A percentile compares a stretch with the other conserved stretches of the same genome.
These are phyloP conservation scores for Castor canadensis DNA, from an alignment of 2,113 vertebrate species.

Conservation along the genomic window DNA sequence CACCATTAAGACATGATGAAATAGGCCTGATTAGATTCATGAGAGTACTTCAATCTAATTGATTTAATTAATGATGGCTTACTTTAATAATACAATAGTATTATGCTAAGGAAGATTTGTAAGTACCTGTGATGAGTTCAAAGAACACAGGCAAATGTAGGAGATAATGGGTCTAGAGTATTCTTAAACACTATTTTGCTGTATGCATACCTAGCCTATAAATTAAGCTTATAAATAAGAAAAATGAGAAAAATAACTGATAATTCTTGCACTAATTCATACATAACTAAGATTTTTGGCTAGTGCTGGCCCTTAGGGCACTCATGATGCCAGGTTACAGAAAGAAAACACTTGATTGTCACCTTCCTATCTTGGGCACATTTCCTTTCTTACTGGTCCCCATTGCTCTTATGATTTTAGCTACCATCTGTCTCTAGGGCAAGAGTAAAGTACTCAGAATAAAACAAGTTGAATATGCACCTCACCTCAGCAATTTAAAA, in stretches of 20 bases:
- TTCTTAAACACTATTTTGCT: not conserved
- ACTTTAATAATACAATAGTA: not conserved
- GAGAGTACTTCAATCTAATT: not conserved
- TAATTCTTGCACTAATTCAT: not conserved
- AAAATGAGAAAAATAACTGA: not conserved
- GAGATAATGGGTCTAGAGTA: not conserved
- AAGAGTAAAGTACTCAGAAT: not conserved
- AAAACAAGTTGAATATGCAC: not conserved
- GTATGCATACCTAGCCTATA: no score
- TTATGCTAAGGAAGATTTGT: not conserved
- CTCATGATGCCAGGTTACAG: not conserved
- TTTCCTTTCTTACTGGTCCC: not conserved
- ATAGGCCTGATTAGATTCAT: not conserved
- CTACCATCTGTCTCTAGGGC: not conserved
- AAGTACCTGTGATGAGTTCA: not conserved
- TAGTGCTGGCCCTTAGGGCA: accelerated
- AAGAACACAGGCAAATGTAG: not conserved
- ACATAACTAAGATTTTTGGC: not conserved
- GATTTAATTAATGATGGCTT: not conserved
- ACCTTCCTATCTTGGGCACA: not conserved
- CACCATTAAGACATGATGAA: no score
- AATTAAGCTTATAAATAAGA: not conserved
- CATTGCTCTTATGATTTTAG: not conserved
- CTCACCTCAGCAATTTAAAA: no score
- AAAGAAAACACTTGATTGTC: accelerated